Conservation (phyloP, 1,140 invertebrate genomes). For the Heliconius melpomene region DNA sequence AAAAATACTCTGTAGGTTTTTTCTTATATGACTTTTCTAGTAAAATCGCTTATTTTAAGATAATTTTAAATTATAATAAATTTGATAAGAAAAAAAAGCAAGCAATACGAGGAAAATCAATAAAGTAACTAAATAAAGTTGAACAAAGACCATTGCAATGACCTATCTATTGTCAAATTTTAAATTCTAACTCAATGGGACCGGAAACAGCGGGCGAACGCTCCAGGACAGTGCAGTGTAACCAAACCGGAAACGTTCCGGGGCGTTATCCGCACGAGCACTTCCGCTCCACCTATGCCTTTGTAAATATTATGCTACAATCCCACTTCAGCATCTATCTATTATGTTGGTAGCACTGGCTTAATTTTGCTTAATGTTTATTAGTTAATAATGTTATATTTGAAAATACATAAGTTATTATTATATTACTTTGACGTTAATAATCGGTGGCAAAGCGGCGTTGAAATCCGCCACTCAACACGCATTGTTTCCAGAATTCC, state of each 20-base stretch:
- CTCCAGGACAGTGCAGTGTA: conserved; percentile 34
- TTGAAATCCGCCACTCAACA: too few relatives aligned
- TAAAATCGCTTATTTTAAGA: too few relatives aligned
- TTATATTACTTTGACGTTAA: too few relatives aligned
- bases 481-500: too few relatives aligned
- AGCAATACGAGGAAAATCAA: background rate
- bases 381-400: too few relatives aligned
- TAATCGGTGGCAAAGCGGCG: too few relatives aligned
- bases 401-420: too few relatives aligned
- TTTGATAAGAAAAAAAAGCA: background rate
- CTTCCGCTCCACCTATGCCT: conserved; percentile 28
- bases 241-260: conserved; percentile 39
- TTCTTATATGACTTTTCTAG: too few relatives aligned
- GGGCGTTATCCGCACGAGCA: conserved; percentile 33
- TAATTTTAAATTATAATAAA: background rate
- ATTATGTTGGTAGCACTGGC: background rate
- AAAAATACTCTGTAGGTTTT: too few relatives aligned
- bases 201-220: conserved; percentile 27
- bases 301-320: conserved; percentile 16
- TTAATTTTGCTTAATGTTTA: background rate
- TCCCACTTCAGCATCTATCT: background rate
- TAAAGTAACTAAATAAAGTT: background rate
- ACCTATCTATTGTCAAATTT: conserved; percentile 10
- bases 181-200: conserved; percentile 6
- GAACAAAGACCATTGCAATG: background rate